Conservation (phyloP, 2,797 vertebrate genomes). For the Odontamblyopus rebecca region DNA sequence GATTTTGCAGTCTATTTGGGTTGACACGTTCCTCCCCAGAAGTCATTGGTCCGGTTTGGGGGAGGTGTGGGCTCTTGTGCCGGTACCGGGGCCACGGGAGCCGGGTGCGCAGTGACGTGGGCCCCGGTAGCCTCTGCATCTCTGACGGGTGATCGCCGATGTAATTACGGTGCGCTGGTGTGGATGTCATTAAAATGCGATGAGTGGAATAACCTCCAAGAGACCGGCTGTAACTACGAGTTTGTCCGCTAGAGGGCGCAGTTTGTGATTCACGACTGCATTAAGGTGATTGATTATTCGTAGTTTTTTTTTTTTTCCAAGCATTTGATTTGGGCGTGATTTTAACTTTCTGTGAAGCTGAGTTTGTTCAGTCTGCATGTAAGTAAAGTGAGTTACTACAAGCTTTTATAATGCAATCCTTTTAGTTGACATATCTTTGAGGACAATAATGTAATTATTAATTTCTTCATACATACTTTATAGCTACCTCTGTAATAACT, state of each 20-base stretch:
- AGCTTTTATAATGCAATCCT: too few species aligned
- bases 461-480: too few species aligned
- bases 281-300: slow-evolving; percentile 10
- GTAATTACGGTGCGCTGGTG: slow-evolving; percentile 44
- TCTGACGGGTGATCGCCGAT: slow-evolving; percentile 23
- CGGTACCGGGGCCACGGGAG: slow-evolving; percentile 8
- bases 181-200: slow-evolving; percentile 77
- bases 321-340: neutral
- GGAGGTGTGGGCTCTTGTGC: slow-evolving; percentile 8
- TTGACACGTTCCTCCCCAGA: slow-evolving; percentile 24
- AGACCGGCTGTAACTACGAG: slow-evolving; percentile 44
- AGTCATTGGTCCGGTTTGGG: slow-evolving; percentile 18
- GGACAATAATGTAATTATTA: too few species aligned
- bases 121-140: slow-evolving; percentile 7
- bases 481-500: too few species aligned
- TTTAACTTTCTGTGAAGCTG: neutral
- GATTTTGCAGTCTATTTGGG: slow-evolving; percentile 13
- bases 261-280: slow-evolving; percentile 10
- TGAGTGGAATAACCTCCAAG: slow-evolving; percentile 54
- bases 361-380: neutral
- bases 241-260: slow-evolving; percentile 64
- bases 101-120: neutral
- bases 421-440: too few species aligned
- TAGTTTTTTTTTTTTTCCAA: neutral
- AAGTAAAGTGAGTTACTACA: neutral